Percentiles rank a stretch among this genome's conserved stretches.
These are phyloP conservation scores for Habrosyne pyritoides DNA, from an alignment of 2,888 invertebrate species.

Conservation along the genomic window DNA sequence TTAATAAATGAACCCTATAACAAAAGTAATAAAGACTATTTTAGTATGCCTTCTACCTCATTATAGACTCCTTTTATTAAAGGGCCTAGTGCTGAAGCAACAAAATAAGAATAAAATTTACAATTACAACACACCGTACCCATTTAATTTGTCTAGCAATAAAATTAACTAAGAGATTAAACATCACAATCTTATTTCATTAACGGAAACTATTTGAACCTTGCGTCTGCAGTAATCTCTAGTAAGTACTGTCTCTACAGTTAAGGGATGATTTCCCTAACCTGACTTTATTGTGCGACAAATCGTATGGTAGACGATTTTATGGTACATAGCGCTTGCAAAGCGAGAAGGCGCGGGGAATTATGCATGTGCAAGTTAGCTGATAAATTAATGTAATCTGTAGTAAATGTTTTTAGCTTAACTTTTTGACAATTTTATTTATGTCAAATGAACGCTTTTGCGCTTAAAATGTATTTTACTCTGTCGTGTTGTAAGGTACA, in stretches of 20 bases:
- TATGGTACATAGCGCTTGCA: background rate
- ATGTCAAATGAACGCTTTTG: background rate
- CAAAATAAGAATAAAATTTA: background rate
- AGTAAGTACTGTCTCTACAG: background rate
- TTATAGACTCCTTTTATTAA: too few species aligned
- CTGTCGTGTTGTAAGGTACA: too few species aligned
- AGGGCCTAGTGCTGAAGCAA: too few species aligned
- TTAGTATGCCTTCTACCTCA: too few species aligned
- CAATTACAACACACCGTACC: background rate
- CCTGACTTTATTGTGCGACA: background rate
- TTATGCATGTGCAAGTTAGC: constrained; percentile 1
- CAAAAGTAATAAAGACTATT: background rate
- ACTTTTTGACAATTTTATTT: background rate
- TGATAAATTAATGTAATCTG: background rate
- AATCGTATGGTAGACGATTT: background rate
- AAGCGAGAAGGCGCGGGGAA: background rate
- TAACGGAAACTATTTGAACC: constrained; percentile 3
- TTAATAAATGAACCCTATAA: too few species aligned
- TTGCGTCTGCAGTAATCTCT: constrained; percentile 4
- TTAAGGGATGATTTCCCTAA: background rate
- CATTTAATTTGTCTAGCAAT: background rate
- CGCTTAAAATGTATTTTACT: too few species aligned
- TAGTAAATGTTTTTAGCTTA: background rate
- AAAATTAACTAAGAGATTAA: constrained; percentile 1
- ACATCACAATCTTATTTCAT: background rate